Conservation (phyloP, 2,888 invertebrate species). For the Luperina testacea region DNA sequence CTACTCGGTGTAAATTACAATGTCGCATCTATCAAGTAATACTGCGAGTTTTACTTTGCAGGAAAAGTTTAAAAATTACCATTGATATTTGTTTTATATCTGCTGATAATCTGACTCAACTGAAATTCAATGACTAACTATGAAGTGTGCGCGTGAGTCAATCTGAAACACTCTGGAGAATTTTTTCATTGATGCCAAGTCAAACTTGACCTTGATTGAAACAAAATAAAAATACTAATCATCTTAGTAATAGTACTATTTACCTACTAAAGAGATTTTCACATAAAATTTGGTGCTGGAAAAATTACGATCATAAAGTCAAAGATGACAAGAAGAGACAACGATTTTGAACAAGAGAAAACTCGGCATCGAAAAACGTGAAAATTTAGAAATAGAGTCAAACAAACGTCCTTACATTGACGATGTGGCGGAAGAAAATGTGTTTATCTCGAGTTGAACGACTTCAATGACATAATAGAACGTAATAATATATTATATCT, state of each 20-base stretch:
- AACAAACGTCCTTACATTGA: neutral
- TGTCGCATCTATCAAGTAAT: conserved; percentile 28
- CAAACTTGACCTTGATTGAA: conserved; percentile 58
- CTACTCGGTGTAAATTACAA: conserved; percentile 5
- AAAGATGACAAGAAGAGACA: neutral
- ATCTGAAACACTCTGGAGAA: conserved; percentile 75
- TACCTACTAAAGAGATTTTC: neutral
- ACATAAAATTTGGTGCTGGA: neutral
- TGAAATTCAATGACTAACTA: conserved; percentile 82
- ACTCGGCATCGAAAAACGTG: neutral
- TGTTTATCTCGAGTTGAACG: conserved; percentile 44
- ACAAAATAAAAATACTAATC: conserved; percentile 33
- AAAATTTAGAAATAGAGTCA: neutral
- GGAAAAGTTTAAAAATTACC: conserved; percentile 28
- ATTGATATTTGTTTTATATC: conserved; percentile 40
- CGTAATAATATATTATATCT: neutral
- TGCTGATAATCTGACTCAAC: conserved; percentile 77
- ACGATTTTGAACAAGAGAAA: neutral
- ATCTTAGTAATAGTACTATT: conserved; percentile 15
- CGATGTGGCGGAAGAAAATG: conserved; percentile 10
- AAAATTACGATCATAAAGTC: neutral
- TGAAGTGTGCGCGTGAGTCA: conserved; percentile 78
- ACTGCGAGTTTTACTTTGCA: conserved; percentile 23
- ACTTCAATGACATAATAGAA: conserved; percentile 31
- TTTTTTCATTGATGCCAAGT: conserved; percentile 71